Evolutionary conservation across 2,113 vertebrate genomes (phyloP).

Genomic region (Cynopterus brachyotis): DNA sequence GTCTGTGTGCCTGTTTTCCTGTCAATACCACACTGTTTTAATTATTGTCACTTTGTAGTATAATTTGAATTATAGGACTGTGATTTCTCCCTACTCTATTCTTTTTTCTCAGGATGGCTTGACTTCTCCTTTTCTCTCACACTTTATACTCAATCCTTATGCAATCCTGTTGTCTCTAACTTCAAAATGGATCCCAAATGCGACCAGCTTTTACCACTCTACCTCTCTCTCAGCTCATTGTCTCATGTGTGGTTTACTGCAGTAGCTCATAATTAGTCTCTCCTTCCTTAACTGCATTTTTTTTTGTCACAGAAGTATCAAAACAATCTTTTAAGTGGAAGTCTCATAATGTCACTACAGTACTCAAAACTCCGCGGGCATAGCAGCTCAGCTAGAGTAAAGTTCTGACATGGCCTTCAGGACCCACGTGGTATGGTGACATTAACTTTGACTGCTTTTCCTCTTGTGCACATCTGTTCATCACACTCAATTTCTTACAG

Average conservation of each 20-base stretch:
- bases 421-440: not conserved
- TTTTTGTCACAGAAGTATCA: not conserved
- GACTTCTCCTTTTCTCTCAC: not conserved
- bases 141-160: not conserved
- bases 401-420: not conserved
- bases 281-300: not conserved
- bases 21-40: too few relatives aligned
- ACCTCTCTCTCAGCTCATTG: not conserved
- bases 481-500: accelerated
- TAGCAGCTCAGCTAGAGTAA: not conserved
- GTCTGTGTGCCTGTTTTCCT: too few relatives aligned
- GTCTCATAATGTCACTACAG: not conserved
- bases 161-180: not conserved
- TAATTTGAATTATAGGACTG: too few relatives aligned
- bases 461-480: accelerated
- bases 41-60: too few relatives aligned
- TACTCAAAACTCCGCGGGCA: not conserved
- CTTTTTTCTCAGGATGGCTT: too few relatives aligned
- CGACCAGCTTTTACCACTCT: not conserved
- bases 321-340: not conserved
- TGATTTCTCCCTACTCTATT: too few relatives aligned
- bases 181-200: not conserved
- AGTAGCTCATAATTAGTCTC: too few relatives aligned
- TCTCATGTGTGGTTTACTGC: not conserved
- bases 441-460: not conserved